Evolutionary conservation across 2,888 invertebrate species (phyloP).

Genomic region (Hydriomena furcata): DNA sequence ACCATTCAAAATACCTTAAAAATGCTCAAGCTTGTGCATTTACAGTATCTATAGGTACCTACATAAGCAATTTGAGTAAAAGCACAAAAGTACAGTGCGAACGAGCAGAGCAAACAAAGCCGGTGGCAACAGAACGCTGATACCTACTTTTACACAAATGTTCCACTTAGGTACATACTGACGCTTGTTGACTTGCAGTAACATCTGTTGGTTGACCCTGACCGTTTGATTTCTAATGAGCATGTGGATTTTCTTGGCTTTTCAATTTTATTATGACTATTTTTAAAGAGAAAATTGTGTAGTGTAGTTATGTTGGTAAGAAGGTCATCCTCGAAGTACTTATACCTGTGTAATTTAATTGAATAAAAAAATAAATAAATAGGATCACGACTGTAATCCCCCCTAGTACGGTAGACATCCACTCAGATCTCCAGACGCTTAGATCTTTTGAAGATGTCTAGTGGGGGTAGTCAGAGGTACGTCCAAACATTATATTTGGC

Average conservation of each 20-base stretch:
- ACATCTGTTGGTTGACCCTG: slow-evolving; percentile 26
- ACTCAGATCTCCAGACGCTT: too few relatives aligned
- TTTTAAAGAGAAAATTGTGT: too few relatives aligned
- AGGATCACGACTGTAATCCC: too few relatives aligned
- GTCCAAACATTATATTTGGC: too few relatives aligned
- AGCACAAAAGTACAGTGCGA: slow-evolving; percentile 28
- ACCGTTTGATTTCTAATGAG: slow-evolving; percentile 19
- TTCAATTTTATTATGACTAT: neutral
- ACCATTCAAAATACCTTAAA: neutral
- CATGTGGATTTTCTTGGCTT: slow-evolving; percentile 9
- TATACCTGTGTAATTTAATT: too few relatives aligned
- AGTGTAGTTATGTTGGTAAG: too few relatives aligned
- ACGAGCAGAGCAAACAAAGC: slow-evolving; percentile 41
- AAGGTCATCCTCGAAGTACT: too few relatives aligned
- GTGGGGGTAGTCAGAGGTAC: too few relatives aligned
- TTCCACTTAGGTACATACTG: slow-evolving; percentile 38
- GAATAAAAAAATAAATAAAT: too few relatives aligned
- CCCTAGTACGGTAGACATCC: too few relatives aligned
- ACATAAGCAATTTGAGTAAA: slow-evolving; percentile 28
- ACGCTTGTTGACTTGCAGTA: slow-evolving; percentile 38
- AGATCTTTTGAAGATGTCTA: too few relatives aligned
- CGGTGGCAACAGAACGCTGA: slow-evolving; percentile 24
- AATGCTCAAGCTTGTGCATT: neutral
- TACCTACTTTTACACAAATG: slow-evolving; percentile 36
- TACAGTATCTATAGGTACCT: neutral